Evolutionary conservation across 1,140 invertebrate genomes (phyloP).

Genomic region (Drosophila nannoptera): DNA sequence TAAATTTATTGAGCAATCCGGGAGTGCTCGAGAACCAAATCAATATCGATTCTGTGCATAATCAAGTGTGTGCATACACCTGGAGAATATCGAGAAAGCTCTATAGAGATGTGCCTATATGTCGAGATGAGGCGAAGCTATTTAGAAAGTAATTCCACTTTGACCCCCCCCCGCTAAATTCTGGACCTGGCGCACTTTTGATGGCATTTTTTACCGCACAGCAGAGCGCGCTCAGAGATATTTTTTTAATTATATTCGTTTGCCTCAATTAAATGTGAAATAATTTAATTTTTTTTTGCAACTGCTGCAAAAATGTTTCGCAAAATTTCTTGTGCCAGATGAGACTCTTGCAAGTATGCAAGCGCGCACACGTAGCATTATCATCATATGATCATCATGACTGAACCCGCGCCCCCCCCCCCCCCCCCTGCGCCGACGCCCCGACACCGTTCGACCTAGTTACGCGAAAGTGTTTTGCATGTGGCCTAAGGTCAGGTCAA

Average conservation of each 20-base stretch:
- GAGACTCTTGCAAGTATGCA: conserved; percentile 59
- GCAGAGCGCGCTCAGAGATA: background rate
- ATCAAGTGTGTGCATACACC: too few relatives aligned
- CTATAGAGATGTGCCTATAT: background rate
- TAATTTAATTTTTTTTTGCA: conserved; percentile 26
- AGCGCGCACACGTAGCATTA: conserved; percentile 51
- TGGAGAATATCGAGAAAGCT: too few relatives aligned
- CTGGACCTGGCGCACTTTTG: background rate
- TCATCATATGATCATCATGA: background rate
- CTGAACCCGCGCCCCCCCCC: conserved; percentile 3
- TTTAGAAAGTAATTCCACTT: background rate
- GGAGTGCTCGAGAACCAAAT: background rate
- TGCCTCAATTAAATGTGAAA: background rate
- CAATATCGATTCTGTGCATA: conserved; percentile 1
- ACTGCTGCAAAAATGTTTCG: conserved; percentile 49
- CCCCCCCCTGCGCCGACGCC: background rate
- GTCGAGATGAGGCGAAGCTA: background rate
- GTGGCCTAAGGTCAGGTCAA: conserved; percentile 55
- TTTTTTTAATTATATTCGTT: background rate
- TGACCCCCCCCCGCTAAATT: background rate
- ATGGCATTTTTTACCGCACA: background rate
- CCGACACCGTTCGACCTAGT: conserved; percentile 36
- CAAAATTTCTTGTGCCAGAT: conserved; percentile 39
- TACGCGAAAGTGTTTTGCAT: conserved; percentile 30
- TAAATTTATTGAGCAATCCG: background rate